phyloP scores from a whole-genome alignment of 2,888 invertebrate genomes.

The Phlogophora meticulosa region DNA sequence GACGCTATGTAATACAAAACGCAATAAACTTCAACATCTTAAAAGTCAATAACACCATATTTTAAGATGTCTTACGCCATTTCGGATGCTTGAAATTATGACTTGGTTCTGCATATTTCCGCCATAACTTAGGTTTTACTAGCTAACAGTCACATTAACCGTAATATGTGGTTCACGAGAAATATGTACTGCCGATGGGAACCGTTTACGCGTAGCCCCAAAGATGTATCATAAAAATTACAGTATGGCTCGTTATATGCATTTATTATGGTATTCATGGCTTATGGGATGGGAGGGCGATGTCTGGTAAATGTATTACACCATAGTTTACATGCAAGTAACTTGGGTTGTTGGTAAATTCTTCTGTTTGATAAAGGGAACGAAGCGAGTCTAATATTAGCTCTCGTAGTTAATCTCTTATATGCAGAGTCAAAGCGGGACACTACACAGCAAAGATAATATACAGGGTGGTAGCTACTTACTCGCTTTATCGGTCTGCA shows the following conservation, averaged over 20 bases:
- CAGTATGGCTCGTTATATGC: constrained; percentile 54
- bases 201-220: constrained; percentile 64
- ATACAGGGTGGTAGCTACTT: too few relatives aligned
- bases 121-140: constrained; percentile 78
- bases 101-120: constrained; percentile 76
- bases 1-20: too few relatives aligned
- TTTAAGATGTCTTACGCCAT: constrained; percentile 46
- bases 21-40: constrained; percentile 18
- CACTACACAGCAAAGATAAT: too few relatives aligned
- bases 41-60: constrained; percentile 54
- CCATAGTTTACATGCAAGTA: background rate
- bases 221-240: constrained; percentile 81
- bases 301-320: constrained; percentile 29
- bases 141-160: constrained; percentile 78
- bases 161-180: constrained; percentile 81
- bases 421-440: too few relatives aligned
- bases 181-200: constrained; percentile 73
- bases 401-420: background rate
- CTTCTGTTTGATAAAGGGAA: constrained; percentile 3
- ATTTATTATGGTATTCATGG: constrained; percentile 39
- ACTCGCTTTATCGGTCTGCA: too few relatives aligned
- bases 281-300: constrained; percentile 6
- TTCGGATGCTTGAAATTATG: constrained; percentile 68
- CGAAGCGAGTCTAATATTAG: background rate
- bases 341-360: background rate